Base-by-base conservation (phyloP, 2,113 vertebrate species). In the Xiphophorus hellerii region DNA sequence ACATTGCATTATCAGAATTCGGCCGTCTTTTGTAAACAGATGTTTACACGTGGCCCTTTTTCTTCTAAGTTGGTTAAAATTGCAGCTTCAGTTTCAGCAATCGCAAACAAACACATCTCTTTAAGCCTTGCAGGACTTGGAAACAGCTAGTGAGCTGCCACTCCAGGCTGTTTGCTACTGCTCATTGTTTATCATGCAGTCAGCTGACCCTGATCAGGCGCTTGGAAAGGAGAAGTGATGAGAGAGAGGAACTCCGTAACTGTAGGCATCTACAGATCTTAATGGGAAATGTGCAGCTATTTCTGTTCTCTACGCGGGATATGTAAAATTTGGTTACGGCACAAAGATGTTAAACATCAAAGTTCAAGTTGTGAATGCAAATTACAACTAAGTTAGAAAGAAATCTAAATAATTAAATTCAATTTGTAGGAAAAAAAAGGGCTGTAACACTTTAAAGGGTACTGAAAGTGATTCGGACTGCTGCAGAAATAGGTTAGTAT, bases 181-280 rank as follows among this genome's bases (percentile, higher is more conserved):
- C 92, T 88, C 88, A 89, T 89, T 90, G 87, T 93, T 93, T 93
- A 91, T 94, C 89, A 84, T 87, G 84, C 88, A 90, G 92, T 94
- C 93, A 93, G 94, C 93, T 95, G 94, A 95, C 91, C 88, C 73
- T 83, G 90, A 93, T 94, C 94, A 95, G 92, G 92, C 93, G 93
- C 90, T 92, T 91, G 86, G 87, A 90, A 91, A 92, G 84, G 88
- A 93, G 90, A 92, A 92, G 90, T 93, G 89, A 90, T 85, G 88
- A 87, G 82, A 81, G 81, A 91, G 84, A 92, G 76, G 89, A 88
- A 89, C 86, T 88, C 81, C 71, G 76, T 84, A 82, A 87, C 83
- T 86, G 81, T 82, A 89, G 89, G 87, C 81, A 84, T 89, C 88
- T 73, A 83, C 83, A 81, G 82, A 88, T 75, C 79, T 88, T 80